A percentile compares a stretch with the other conserved stretches of the same genome.
These are phyloP conservation scores for Helicoverpa assulta DNA, from an alignment of 2,888 invertebrate genomes.

Conservation along the genomic window DNA sequence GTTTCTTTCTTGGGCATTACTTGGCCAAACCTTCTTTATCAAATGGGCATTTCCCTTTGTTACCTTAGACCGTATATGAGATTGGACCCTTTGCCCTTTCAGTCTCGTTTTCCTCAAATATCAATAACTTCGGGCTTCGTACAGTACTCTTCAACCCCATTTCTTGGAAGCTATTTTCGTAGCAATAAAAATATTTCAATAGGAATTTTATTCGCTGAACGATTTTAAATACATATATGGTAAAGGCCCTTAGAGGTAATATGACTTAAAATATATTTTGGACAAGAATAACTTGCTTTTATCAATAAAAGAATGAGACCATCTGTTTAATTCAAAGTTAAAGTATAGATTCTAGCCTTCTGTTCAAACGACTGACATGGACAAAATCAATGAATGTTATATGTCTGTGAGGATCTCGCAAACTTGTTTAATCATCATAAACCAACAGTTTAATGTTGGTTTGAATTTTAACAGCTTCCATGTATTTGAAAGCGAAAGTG, in stretches of 20 bases:
- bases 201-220: conserved; percentile 13
- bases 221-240: conserved; percentile 17
- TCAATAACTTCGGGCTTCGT: conserved; percentile 2
- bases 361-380: background rate
- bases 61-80: too few relatives aligned
- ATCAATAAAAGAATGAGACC: background rate
- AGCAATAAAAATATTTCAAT: conserved; percentile 24
- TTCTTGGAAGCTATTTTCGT: conserved; percentile 23
- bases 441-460: conserved; percentile 24
- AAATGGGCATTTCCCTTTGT: too few relatives aligned
- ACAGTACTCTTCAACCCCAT: conserved; percentile 11
- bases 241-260: too few relatives aligned
- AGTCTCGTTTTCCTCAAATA: conserved; percentile 30
- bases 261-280: conserved; percentile 6
- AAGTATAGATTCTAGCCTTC: background rate
- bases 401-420: conserved; percentile 4
- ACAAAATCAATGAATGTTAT: conserved; percentile 24
- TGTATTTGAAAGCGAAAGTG: conserved; percentile 55
- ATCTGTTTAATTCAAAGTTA: background rate
- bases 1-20: too few relatives aligned
- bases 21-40: too few relatives aligned
- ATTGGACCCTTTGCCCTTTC: conserved; percentile 14
- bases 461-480: conserved; percentile 43
- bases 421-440: conserved; percentile 50
- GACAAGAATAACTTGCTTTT: background rate